These are phyloP conservation scores for Plecotus auritus DNA, from an alignment of 2,113 vertebrate species.

Conservation along the genomic window DNA sequence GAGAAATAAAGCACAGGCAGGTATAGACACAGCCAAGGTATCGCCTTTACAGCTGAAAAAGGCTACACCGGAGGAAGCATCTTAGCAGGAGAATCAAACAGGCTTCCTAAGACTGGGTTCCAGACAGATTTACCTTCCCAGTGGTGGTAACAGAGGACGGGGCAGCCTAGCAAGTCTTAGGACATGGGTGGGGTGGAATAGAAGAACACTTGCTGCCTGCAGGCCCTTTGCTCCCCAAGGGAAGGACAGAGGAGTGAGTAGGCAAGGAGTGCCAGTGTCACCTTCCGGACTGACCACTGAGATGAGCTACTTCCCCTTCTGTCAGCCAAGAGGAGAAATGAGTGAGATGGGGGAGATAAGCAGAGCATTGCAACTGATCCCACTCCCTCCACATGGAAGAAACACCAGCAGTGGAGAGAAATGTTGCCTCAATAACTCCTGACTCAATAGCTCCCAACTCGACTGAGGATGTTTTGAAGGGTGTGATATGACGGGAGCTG, in stretches of 20 bases:
- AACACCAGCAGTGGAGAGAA: neutral
- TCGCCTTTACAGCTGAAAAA: neutral
- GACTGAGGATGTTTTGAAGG: neutral
- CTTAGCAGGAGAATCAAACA: neutral
- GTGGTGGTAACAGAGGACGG: too few species aligned
- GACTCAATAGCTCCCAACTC: neutral
- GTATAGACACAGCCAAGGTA: neutral
- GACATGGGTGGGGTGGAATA: neutral
- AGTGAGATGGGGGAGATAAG: neutral
- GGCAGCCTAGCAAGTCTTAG: neutral
- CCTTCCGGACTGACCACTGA: neutral
- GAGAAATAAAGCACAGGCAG: neutral
- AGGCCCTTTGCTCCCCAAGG: neutral
- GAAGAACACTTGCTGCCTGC: neutral
- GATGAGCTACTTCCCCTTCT: neutral
- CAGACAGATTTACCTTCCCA: neutral
- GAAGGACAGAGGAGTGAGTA: neutral
- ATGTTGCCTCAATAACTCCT: neutral
- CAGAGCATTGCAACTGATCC: neutral
- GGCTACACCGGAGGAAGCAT: neutral
- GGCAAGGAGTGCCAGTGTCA: neutral
- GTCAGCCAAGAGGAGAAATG: neutral
- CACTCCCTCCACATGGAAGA: rapidly evolving
- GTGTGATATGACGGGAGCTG: neutral
- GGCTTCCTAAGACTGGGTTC: neutral